phyloP scores from a whole-genome alignment of 2,888 invertebrate genomes.

The Oligia latruncula region DNA sequence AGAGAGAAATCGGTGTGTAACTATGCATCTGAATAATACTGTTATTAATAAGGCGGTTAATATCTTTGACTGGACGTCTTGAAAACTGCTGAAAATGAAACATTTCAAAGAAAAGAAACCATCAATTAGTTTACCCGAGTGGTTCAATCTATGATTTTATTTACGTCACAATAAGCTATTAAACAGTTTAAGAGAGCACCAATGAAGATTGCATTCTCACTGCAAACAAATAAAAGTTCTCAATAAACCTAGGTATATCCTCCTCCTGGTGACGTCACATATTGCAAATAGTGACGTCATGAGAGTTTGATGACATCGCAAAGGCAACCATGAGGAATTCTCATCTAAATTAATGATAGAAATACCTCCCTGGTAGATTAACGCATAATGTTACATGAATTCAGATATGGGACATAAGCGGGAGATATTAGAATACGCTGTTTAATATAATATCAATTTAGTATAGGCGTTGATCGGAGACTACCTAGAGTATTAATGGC shows the following conservation, averaged over 20 bases:
- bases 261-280: slow-evolving; percentile 62
- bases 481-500: background rate
- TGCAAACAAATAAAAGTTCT: slow-evolving; percentile 55
- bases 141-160: slow-evolving; percentile 10
- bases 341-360: slow-evolving; percentile 81
- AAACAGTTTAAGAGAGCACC: slow-evolving; percentile 20
- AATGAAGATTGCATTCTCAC: slow-evolving; percentile 47
- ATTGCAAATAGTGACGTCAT: slow-evolving; percentile 61
- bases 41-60: too few species aligned
- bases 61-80: background rate
- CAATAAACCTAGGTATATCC: slow-evolving; percentile 32
- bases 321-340: slow-evolving; percentile 77
- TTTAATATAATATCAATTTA: slow-evolving; percentile 49
- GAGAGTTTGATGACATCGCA: slow-evolving; percentile 73
- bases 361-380: slow-evolving; percentile 79
- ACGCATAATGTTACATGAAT: slow-evolving; percentile 70
- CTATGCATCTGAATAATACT: too few species aligned
- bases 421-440: slow-evolving; percentile 35
- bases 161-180: slow-evolving; percentile 11
- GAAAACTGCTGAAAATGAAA: background rate
- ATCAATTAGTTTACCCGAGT: background rate
- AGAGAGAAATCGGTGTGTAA: too few species aligned
- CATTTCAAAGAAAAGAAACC: background rate
- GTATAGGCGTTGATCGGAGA: slow-evolving; percentile 14
- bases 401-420: slow-evolving; percentile 40